Evolutionary conservation across 64 coral and sea anemone genomes (phyloP).

Genomic region (Catalaphyllia jardinei): DNA sequence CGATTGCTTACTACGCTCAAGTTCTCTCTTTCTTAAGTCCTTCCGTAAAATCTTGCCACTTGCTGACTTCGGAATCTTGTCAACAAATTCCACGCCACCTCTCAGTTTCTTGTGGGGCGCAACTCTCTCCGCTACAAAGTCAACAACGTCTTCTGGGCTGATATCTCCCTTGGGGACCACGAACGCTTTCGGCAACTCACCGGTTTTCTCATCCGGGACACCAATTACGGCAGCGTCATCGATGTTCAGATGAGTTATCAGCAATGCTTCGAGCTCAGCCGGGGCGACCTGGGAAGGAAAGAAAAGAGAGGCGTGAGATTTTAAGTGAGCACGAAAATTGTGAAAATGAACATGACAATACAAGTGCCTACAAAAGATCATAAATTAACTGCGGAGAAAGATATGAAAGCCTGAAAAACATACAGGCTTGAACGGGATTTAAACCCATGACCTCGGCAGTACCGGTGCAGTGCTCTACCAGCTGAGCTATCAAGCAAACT

Average conservation of each 20-base stretch:
- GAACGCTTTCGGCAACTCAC: constrained; percentile 82
- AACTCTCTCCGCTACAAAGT: constrained; percentile 61
- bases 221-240: constrained; percentile 86
- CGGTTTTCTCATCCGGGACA: constrained; percentile 68
- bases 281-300: constrained; percentile 61
- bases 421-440: too few relatives aligned
- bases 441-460: too few relatives aligned
- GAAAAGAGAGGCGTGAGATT: not conserved
- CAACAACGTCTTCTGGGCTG: constrained; percentile 47
- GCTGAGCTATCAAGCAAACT: too few relatives aligned
- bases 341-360: too few relatives aligned
- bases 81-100: constrained; percentile 73
- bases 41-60: constrained; percentile 82
- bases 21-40: not conserved
- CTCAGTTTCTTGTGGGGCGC: constrained; percentile 79
- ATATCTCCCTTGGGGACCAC: constrained; percentile 59
- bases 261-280: constrained; percentile 73
- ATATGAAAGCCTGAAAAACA: too few relatives aligned
- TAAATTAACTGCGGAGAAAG: too few relatives aligned
- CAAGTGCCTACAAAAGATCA: too few relatives aligned
- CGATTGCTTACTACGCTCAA: not conserved
- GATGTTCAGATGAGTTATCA: constrained; percentile 81
- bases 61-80: constrained; percentile 68
- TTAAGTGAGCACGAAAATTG: not conserved
- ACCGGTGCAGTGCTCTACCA: too few relatives aligned